These are phyloP conservation scores for Thaumatotibia leucotreta DNA, from an alignment of 1,140 invertebrate species.

Conservation along the genomic window DNA sequence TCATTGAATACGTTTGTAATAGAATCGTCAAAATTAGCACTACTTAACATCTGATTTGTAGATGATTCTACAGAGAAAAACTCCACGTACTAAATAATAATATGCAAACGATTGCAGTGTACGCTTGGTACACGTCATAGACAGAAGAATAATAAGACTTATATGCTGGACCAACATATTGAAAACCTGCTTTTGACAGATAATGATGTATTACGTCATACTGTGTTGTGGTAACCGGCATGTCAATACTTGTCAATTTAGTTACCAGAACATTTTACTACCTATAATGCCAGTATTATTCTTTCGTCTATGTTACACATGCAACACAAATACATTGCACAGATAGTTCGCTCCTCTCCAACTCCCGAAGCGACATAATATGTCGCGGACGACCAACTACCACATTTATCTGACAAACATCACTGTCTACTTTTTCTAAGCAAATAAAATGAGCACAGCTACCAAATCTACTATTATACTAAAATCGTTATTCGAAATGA, in stretches of 20 bases:
- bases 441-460: not conserved
- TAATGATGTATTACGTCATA: not conserved
- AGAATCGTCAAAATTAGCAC: conserved; percentile 10
- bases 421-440: not conserved
- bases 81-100: conserved; percentile 4
- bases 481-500: not conserved
- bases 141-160: not conserved
- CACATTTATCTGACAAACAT: not conserved
- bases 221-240: not conserved
- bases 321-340: not conserved
- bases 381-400: not conserved
- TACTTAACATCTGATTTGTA: conserved; percentile 11
- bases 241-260: not conserved
- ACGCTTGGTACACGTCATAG: not conserved
- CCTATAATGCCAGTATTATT: no score
- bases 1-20: conserved; percentile 14
- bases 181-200: not conserved
- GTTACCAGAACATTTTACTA: not conserved
- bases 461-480: not conserved
- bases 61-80: not conserved
- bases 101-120: not conserved
- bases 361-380: not conserved
- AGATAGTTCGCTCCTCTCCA: not conserved
- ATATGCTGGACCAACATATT: not conserved
- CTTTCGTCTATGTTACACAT: not conserved